Base-by-base conservation (phyloP, 2,888 invertebrate genomes). In the Drosophila prostipennis region DNA sequence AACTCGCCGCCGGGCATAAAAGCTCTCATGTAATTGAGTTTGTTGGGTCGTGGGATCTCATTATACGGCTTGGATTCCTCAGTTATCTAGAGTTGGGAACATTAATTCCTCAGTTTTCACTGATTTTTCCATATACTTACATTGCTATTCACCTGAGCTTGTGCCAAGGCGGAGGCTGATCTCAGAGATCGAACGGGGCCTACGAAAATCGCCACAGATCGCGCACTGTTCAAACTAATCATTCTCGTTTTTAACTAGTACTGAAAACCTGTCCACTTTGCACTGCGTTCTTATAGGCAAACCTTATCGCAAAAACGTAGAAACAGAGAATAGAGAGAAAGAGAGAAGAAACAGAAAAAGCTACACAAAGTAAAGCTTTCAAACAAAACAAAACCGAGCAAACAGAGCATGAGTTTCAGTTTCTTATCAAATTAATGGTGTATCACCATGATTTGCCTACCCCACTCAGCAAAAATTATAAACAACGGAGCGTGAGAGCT, bases 1-100 rank as follows among this genome's bases (percentile, higher is more conserved):
- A 77, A 80, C 13, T 82, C 76, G 0, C 82, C 82, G 0, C 82
- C 82, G 0, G 80, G 86, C 80, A 82, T 55, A 45, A 82, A 82
- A 14, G 74, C 36, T 6, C 86, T 64, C 40, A 82, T 26, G 8
- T 85, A 76, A 5, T 59, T 46, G 2, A 70, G 16, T 37, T 67
- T 87, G 0, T 60, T 46, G 0, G 86, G 88, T 0, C 72, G 71
- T 0, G 82, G 82, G n/a, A 82, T 7, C 1, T 80, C 78, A 3
- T 49, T 45, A 11, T 53, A 82, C 0, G 70, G 48, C 0, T 68
- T 75, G 11, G 2, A 23, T 1, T 46, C 46, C 14, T 48, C 64
- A 1, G 64, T 0, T 6, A 16, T 23, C 61, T 61, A 11, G 0
- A 16, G n/a, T 7, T 6, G 6, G 1, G 1, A n/a, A 10, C 11